These are phyloP conservation scores for Nasua narica DNA, from an alignment of 2,797 vertebrate species.

Conservation along the genomic window DNA sequence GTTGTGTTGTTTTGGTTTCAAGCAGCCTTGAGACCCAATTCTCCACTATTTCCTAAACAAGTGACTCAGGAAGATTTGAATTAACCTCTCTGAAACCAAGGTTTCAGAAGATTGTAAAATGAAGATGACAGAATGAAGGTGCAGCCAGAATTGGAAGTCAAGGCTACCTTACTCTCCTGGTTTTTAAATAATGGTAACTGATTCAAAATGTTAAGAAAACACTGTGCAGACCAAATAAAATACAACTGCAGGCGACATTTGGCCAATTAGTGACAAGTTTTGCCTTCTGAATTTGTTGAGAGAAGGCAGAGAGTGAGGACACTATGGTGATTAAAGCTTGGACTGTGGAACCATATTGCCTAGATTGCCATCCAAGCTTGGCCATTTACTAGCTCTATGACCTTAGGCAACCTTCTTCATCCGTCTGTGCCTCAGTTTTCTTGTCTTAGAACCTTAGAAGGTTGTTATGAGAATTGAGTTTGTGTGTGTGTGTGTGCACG, in stretches of 20 bases:
- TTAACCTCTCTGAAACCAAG: conserved; percentile 4
- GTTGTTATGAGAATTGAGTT: neutral
- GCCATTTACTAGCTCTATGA: neutral
- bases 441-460: conserved; percentile 26
- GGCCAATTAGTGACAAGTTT: neutral
- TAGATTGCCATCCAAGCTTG: neutral
- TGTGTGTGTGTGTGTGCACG: neutral
- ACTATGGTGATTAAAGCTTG: neutral
- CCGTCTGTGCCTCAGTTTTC: neutral
- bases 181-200: conserved; percentile 34
- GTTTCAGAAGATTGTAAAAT: conserved; percentile 6
- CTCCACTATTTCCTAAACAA: neutral
- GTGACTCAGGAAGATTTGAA: neutral
- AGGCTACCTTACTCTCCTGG: neutral
- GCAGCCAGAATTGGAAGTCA: conserved; percentile 25
- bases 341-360: neutral
- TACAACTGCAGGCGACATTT: neutral
- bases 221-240: conserved; percentile 14
- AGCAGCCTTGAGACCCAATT: neutral
- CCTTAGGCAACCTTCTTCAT: neutral
- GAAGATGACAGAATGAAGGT: neutral
- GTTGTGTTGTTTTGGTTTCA: neutral
- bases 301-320: neutral
- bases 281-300: conserved; percentile 34
- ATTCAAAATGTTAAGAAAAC: conserved; percentile 44